Evolutionary conservation across 2,888 invertebrate species (phyloP), one percentile per base, ranked within the genome.

Genomic region (Cerastis rubricosa): DNA sequence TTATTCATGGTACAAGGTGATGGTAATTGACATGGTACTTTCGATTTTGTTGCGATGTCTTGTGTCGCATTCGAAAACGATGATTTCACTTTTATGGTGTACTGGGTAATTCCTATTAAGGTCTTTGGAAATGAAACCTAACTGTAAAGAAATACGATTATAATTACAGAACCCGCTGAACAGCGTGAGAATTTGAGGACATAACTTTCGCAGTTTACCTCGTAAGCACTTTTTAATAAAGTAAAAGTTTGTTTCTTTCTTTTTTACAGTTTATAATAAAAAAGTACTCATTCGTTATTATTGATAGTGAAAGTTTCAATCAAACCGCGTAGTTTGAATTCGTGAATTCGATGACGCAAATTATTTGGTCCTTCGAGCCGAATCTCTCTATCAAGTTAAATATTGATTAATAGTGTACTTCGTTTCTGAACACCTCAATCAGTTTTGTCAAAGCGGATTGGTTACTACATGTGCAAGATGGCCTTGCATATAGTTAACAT

Each of bases 21-120:
- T 81, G 82, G 83, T 81, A 87, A 87, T 83, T 85, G 87, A 71
- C 83, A 80, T 70, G 71, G 81, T 80, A 85, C 78, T 86, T 86
- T 85, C 85, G 74, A 86, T 88, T 81, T 83, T 77, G 66, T 75
- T 77, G 51, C 66, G 54, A 74, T 63, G 79, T 69, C 68, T 64
- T 83, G 84, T 75, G 51, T 67, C 40, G 88, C 88, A 88, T 88
- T 85, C 47, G 29, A 74, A 76, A 82, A 76, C 71, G 47, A 45
- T 71, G 71, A 75, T 88, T 88, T 87, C 88, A 80, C 84, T 84
- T 84, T 82, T 82, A 84, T 72, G 81, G 68, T 57, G n/a, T 65
- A 64, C 49, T 49, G 75, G 7, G 8, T 57, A 45, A 74, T 69
- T 74, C 19, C 57, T 64, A 45, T 1, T n/a, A 47, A 19, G 7